Base-by-base conservation (phyloP, 2,113 vertebrate genomes). In the Pipa parva region DNA sequence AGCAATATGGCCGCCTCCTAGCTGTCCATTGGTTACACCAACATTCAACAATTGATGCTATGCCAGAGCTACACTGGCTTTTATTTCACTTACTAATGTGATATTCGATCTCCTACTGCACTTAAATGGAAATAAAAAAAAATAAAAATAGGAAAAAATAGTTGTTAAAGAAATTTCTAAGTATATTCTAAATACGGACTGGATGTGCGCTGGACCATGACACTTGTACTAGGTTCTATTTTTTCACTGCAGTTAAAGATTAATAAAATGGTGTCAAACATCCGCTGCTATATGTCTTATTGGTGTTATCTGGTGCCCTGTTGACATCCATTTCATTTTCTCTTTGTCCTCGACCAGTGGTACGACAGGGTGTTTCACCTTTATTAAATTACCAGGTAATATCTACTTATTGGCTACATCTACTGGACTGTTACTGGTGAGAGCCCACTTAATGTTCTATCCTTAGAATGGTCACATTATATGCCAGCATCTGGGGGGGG, bases 201-300 rank as follows among this genome's bases (percentile, higher is more conserved):
- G 82, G 75, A 83, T 76, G 76, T 84, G 78, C 81, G 77, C 29
- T 72, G 83, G 81, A 83, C 79, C 79, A 81, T 89, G 92, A 92
- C 91, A 90, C 94, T 95, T 95, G 92, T 92, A 92, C 87, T 87
- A 93, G 91, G 91, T 93, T 96, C 72, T 97, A 94, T 96, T 97
- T 97, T 97, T 97, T 93, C 94, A 97, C 92, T 94, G 87, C 90
- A 91, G 87, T 92, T 86, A 85, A 93, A 91, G 77, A 88, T 87
- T 77, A 92, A 92, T 92, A 92, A 95, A 95, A 88, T 85, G 80
- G 87, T 94, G 84, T 95, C 87, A 93, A 91, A 96, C 90, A 60
- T 95, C 89, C 93, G 86, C 81, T 80, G 84, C 81, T 81, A 77
- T 87, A 74, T 73, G 81, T 87, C 80, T 79, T 80, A 84, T 89